Percentiles rank a stretch among this genome's conserved stretches.
Conservation (phyloP, 92 coral and sea anemone genomes). For the Plumapathes pennacea region DNA sequence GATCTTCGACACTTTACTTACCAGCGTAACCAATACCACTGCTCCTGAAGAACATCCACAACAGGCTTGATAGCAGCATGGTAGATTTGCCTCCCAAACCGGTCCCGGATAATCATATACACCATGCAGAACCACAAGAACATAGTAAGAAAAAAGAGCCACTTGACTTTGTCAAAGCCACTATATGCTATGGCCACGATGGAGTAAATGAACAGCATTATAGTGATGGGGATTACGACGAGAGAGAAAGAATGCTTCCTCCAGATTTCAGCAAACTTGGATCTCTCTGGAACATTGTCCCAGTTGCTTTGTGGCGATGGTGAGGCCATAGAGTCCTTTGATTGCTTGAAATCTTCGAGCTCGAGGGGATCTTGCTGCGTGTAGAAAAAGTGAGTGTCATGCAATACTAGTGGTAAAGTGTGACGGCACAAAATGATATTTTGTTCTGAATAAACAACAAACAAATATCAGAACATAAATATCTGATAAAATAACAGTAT, state of each 20-base stretch:
- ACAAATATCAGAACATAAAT: too few relatives aligned
- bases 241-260: constrained; percentile 51
- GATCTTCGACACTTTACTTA: too few relatives aligned
- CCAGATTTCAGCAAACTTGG: constrained; percentile 50
- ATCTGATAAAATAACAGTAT: too few relatives aligned
- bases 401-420: too few relatives aligned
- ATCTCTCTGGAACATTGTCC: constrained; percentile 61
- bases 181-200: constrained; percentile 71
- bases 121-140: constrained; percentile 88
- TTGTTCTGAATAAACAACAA: too few relatives aligned
- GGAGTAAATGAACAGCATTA: constrained; percentile 48
- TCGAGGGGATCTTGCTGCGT: too few relatives aligned
- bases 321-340: too few relatives aligned
- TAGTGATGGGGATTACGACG: constrained; percentile 18
- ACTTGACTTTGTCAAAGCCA: constrained; percentile 81
- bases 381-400: too few relatives aligned
- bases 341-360: too few relatives aligned
- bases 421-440: too few relatives aligned
- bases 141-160: constrained; percentile 74
- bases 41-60: constrained; percentile 21
- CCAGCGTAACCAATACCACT: constrained; percentile 78
- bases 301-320: too few relatives aligned
- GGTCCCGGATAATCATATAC: constrained; percentile 70
- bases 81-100: constrained; percentile 72
- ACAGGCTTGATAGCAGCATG: constrained; percentile 60